Evolutionary conservation across 2,888 invertebrate genomes (phyloP), one percentile per base, ranked within the genome.

Genomic region (Xestia rhomboidea): DNA sequence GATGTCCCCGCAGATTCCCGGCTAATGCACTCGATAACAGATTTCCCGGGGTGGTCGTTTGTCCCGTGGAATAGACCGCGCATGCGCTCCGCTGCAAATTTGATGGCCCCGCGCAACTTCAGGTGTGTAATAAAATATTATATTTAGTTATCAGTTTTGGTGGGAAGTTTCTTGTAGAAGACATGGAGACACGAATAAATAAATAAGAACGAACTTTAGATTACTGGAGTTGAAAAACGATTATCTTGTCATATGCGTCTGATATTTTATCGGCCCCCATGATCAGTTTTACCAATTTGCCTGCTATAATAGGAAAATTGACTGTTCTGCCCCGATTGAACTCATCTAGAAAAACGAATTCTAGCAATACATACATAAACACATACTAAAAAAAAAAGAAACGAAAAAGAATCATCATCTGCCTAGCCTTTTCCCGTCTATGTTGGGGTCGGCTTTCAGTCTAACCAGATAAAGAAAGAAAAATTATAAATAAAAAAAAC

Each of bases 21-120:
- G 87, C 84, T 89, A 88, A 89, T 89, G 90, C 90, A 91, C 89
- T 91, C 89, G 83, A 88, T 88, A 88, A 88, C 89, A 90, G 91
- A 92, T 92, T 92, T 92, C 92, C 92, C 92, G 90, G 84, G 92
- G 85, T 82, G 86, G 83, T 90, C 90, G 88, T 92, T 91, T 89
- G 80, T 89, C 76, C 87, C 76, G 84, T 77, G 75, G 68, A 74
- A 80, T 76, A 51, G 64, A 75, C 68, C 49, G 87, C 82, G 88
- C 88, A 82, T 78, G 89, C 87, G 84, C 79, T 3, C 11, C 30
- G 15, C 11, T 75, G 72, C 62, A 87, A 82, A 85, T 87, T 85
- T 87, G 85, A 79, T 85, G 63, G 76, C 44, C 64, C 64, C 68
- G 54, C 57, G 66, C 75, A 84, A 86, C 66, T 87, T 82, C 67